A percentile compares a stretch with the other conserved stretches of the same genome.
phyloP scores from a whole-genome alignment of 2,888 invertebrate species.

The Hydrotaea cyrtoneurina region DNA sequence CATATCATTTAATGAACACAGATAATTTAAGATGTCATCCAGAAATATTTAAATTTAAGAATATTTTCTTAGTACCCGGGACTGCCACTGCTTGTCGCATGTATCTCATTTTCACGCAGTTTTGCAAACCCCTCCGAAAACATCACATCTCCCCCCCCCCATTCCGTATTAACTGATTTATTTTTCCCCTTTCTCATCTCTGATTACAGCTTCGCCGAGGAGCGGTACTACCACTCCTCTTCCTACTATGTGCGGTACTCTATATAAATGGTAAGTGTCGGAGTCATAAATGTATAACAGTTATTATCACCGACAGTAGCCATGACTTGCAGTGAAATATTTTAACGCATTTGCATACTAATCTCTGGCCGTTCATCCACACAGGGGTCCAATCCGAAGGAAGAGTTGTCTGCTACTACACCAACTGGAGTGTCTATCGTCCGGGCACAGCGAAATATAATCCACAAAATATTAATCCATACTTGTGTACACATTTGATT shows the following conservation, averaged over 20 bases:
- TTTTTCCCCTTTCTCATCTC: conserved; percentile 56
- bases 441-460: conserved; percentile 95
- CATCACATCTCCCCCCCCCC: conserved; percentile 24
- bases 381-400: conserved; percentile 82
- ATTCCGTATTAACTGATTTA: conserved; percentile 48
- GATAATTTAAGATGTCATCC: no score
- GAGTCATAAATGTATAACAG: background rate
- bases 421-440: conserved; percentile 95
- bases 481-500: conserved; percentile 94
- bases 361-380: background rate
- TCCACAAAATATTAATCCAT: conserved; percentile 96
- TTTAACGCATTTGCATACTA: conserved; percentile 5
- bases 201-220: conserved; percentile 78
- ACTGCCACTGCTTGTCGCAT: no score
- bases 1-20: no score
- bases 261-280: conserved; percentile 75
- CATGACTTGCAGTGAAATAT: background rate
- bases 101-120: conserved; percentile 8
- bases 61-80: no score
- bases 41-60: no score
- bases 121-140: background rate
- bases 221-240: conserved; percentile 79
- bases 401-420: conserved; percentile 94
- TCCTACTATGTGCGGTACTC: conserved; percentile 76
- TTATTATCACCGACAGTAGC: conserved; percentile 11